These are phyloP conservation scores for Drosophila auraria DNA, from an alignment of 1,140 invertebrate species.

Conservation along the genomic window DNA sequence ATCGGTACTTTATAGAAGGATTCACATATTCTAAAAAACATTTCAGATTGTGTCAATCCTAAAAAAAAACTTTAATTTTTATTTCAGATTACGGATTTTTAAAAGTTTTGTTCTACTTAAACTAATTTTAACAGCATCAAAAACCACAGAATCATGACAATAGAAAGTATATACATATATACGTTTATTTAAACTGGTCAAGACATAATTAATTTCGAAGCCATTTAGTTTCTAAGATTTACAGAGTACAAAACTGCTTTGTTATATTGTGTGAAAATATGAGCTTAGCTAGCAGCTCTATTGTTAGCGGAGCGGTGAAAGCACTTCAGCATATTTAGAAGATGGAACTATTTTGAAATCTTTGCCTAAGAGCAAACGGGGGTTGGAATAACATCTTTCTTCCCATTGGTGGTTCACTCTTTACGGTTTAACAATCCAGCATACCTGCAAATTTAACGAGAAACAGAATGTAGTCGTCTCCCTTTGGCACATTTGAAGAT, in stretches of 20 bases:
- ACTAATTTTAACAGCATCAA: too few relatives aligned
- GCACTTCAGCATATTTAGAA: slow-evolving; percentile 61
- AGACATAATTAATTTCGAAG: slow-evolving; percentile 7
- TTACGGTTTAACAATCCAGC: slow-evolving; percentile 20
- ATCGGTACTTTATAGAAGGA: too few relatives aligned
- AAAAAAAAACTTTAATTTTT: too few relatives aligned
- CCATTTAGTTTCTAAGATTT: slow-evolving; percentile 42
- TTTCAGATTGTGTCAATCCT: too few relatives aligned
- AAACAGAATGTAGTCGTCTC: slow-evolving; percentile 36
- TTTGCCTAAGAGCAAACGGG: slow-evolving; percentile 38
- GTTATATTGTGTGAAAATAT: slow-evolving; percentile 73
- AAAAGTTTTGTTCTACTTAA: too few relatives aligned
- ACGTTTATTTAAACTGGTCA: too few relatives aligned
- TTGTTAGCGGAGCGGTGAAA: slow-evolving; percentile 52
- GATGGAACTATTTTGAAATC: slow-evolving; percentile 61
- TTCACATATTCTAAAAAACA: too few relatives aligned
- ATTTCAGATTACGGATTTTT: too few relatives aligned
- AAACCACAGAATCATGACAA: too few relatives aligned
- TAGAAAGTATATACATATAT: too few relatives aligned
- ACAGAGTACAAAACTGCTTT: slow-evolving; percentile 48
- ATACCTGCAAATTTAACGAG: slow-evolving; percentile 9
- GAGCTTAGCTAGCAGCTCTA: slow-evolving; percentile 57
- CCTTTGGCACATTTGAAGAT: slow-evolving; percentile 13
- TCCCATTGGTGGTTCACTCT: slow-evolving; percentile 52
- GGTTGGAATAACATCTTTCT: slow-evolving; percentile 51